Evolutionary conservation across 2,797 vertebrate species (phyloP).

Genomic region (Macropodus opercularis): DNA sequence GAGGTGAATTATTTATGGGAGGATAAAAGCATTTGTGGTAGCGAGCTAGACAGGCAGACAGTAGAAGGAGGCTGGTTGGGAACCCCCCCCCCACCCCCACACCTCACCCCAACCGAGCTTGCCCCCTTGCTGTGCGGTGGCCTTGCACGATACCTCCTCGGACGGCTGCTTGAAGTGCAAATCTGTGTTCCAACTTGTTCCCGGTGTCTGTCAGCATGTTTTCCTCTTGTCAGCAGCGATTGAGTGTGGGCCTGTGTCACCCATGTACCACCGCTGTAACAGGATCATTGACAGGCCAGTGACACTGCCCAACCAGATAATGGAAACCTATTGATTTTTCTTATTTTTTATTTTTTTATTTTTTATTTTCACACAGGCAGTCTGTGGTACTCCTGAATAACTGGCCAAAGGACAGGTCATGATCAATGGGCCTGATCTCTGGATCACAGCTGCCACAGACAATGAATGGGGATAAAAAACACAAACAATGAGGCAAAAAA

Average conservation of each 20-base stretch:
- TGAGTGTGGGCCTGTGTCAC: constrained; percentile 86
- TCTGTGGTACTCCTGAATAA: constrained; percentile 86
- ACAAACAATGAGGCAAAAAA: constrained; percentile 25
- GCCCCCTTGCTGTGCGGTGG: constrained; percentile 80
- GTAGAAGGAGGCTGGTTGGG: constrained; percentile 56
- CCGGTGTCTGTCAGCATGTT: constrained; percentile 91
- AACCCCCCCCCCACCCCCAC: constrained; percentile 19
- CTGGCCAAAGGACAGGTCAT: constrained; percentile 77
- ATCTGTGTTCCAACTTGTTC: constrained; percentile 96
- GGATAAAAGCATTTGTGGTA: constrained; percentile 80
- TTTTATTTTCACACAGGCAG: constrained; percentile 62
- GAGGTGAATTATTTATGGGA: constrained; percentile 85
- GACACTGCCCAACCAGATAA: constrained; percentile 97
- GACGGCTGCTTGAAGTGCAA: constrained; percentile 89
- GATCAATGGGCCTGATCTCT: constrained; percentile 75
- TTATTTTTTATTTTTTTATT: constrained; percentile 42
- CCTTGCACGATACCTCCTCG: constrained; percentile 79
- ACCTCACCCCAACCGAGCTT: constrained; percentile 62
- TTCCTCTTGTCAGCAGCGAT: constrained; percentile 95
- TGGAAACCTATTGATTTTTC: constrained; percentile 99
- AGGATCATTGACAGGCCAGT: constrained; percentile 98
- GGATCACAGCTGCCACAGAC: constrained; percentile 61
- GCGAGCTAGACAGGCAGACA: constrained; percentile 75
- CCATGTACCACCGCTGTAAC: constrained; percentile 83
- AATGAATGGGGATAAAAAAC: constrained; percentile 29